Base-by-base conservation (phyloP, 2,797 vertebrate genomes). In the Gymnopithys bicolor region DNA sequence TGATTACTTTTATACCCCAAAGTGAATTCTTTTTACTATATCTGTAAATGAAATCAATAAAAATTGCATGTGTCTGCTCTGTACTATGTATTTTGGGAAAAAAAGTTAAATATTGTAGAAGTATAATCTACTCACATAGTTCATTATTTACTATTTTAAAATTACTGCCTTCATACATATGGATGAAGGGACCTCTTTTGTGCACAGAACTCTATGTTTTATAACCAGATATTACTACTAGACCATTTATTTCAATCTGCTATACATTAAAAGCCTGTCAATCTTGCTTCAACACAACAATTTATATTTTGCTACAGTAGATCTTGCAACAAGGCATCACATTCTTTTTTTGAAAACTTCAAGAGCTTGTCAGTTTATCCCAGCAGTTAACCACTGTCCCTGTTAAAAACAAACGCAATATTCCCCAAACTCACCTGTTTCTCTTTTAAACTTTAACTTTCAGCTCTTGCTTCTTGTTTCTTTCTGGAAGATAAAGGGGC, bases 101-200 rank as follows among this genome's bases (percentile, higher is more conserved):
- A 43, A 43, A 39, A 5, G 13, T 63, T 76, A 76, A 84, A 79
- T 84, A 69, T 33, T 66, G 39, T 70, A 49, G 56, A 89, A 43
- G 12, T 39, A 46, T 33, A 64, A 85, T 43, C 53, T 53, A 67
- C 4, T 6, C 4, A 8, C 9, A n/a, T 30, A 35, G 10, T 68
- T 85, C 39, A 83, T 45, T 83, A 91, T 87, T 94, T 74, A 56
- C 39, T 63, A 68, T 76, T 89, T 82, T 55, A 5, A 92, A 87
- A 87, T 68, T 33, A 77, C 21, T 87, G 13, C 21, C 33, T 80
- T 24, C 8, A 41, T 76, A 59, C 9, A 32, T 46, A 49, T 5
- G 9, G 45, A 59, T 43, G 19, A 89, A 87, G 6, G 49, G 30
- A 74, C 0, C 0, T 33, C 13, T 30, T 49, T 27, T 3, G 18